Base-by-base conservation (phyloP, 2,113 vertebrate genomes). In the Scolopax mira region DNA sequence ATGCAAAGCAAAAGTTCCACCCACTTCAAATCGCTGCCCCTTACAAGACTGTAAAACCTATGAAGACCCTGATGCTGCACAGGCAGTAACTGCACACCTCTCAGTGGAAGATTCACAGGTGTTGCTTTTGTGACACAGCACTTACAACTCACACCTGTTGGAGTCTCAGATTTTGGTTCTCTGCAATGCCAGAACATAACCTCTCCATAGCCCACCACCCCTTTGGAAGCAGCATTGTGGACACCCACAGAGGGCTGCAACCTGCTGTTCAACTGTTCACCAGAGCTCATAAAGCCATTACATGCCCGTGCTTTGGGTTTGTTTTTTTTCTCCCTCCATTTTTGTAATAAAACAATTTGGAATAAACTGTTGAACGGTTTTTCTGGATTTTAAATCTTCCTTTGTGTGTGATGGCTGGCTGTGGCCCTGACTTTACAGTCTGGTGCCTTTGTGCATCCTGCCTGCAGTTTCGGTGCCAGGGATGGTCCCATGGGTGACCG, bases 211-310 rank as follows among this genome's bases (percentile, higher is more conserved):
- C 15, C 37, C 44, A 27, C 10, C 23, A 7, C 5, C 10, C 14
- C 27, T 31, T 30, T 41, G 48, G 41, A 81, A 51, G 39, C 13
- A 61, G 10, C 31, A 14, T 21, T 61, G 44, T 58, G 37, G n/a
- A 46, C 13, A 8, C 0, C 2, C 1, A 0, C 9, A 2, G 4
- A 30, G 42, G n/a, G 42, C n/a, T 42, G 44, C 93, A 73, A 61
- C 4, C 16, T 7, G 31, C 13, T 64, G 17, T 27, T 87, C 23
- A 54, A 2, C 33, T 8, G 18, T 28, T 79, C 16, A 57, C 6
- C 21, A 41, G 42, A 24, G 33, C 8, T 78, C 30, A 46, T 35
- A 18, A 42, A 66, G 13, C 12, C 22, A 49, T 83, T 41, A 30
- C 2, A n/a, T 51, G 27, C 23, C 33, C 12, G 6, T 35, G 19